phyloP scores from a whole-genome alignment of 2,888 invertebrate species.

The Andrena marginata region DNA sequence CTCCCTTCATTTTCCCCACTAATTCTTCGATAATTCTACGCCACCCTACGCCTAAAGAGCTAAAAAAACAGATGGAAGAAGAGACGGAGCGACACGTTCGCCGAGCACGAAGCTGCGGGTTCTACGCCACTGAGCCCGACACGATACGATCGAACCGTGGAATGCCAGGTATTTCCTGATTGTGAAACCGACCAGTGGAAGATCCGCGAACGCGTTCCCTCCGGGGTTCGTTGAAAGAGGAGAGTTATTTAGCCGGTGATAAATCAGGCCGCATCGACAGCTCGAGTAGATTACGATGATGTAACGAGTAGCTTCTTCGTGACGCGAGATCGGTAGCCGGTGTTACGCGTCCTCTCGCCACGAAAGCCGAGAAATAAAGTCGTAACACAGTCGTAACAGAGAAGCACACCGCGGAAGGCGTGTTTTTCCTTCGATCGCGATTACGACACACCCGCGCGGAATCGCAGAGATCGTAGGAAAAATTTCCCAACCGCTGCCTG shows the following conservation, averaged over 20 bases:
- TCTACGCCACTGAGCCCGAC: slow-evolving; percentile 23
- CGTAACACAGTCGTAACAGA: slow-evolving; percentile 1
- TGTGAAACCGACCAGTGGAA: slow-evolving; percentile 59
- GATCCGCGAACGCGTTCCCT: slow-evolving; percentile 55
- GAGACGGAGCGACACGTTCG: not conserved
- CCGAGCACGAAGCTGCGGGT: slow-evolving; percentile 1
- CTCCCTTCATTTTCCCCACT: too few species aligned
- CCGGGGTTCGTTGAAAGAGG: slow-evolving; percentile 27
- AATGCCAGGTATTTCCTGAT: slow-evolving; percentile 63
- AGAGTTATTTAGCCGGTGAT: slow-evolving; percentile 41
- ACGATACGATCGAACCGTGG: slow-evolving; percentile 52
- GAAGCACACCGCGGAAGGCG: slow-evolving; percentile 3
- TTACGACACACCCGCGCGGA: not conserved
- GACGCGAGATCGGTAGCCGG: slow-evolving; percentile 9
- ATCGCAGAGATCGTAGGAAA: not conserved
- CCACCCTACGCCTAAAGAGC: too few species aligned
- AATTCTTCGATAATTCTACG: too few species aligned
- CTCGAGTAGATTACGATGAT: slow-evolving; percentile 39
- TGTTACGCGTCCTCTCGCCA: slow-evolving; percentile 19
- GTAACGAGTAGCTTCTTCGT: slow-evolving; percentile 28
- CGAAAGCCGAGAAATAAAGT: slow-evolving; percentile 31
- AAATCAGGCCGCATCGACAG: slow-evolving; percentile 45
- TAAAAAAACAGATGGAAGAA: not conserved
- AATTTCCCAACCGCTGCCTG: slow-evolving; percentile 11
- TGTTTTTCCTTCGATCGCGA: slow-evolving; percentile 24